Base-by-base conservation (phyloP, 2,797 vertebrate genomes). In the Morelia viridis region DNA sequence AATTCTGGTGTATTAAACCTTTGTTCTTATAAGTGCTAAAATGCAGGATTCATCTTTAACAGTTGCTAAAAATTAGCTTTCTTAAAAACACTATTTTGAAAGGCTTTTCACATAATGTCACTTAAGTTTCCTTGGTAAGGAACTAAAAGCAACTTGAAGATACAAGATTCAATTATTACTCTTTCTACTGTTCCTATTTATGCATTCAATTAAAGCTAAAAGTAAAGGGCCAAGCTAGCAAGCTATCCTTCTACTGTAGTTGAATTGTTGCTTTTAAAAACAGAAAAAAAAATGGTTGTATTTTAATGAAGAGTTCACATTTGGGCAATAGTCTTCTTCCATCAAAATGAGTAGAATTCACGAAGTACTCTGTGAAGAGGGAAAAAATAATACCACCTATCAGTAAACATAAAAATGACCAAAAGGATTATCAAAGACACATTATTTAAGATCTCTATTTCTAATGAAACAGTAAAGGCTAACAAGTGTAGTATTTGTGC, bases 161-260 rank as follows among this genome's bases (percentile, higher is more conserved):
- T 96, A 96, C 96, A 96, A 96, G 96, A 96, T 90, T 94, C 96
- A 96, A 95, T 93, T 92, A 91, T 96, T 96, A 92, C 89, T 95
- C 94, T 97, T 96, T 96, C 96, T 83, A 95, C 93, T 96, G 94
- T 96, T 97, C 95, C 96, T 94, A 97, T 96, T 96, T 96, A 97
- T 96, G 96, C 96, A 96, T 96, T 95, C 93, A 96, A 64, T 92
- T 87, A 90, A 95, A 97, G 92, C 93, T 95, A 90, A 96, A 95
- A 97, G 61, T 94, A 97, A 94, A 96, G 95, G 96, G 65, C 87
- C 87, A 96, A 89, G 60, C 91, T 89, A 90, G 94, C 96, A 97
- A 96, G 95, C 91, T 95, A 93, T 95, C 85, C 94, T 94, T 92
- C 93, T 64, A 93, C 87, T 92, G 93, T 95, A 94, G 87, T 92